Base-by-base conservation (phyloP, 2,113 vertebrate species). In the Clinocottus analis region DNA sequence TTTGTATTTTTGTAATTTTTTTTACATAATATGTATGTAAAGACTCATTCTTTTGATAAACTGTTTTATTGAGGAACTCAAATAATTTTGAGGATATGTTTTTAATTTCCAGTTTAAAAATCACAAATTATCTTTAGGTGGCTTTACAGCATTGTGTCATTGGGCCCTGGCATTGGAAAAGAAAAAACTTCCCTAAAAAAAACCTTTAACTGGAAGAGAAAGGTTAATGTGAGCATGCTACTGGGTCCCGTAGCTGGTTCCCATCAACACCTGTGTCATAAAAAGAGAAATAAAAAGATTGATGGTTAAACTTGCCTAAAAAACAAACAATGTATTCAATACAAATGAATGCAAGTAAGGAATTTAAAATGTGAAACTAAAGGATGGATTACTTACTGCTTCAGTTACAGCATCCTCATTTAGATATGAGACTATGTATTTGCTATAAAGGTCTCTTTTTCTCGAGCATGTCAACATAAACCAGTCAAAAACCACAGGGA, bases 381-480 rank as follows among this genome's bases (percentile, higher is more conserved):
- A n/a, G 10, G 37, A 41, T 45, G 6, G 17, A 3, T 2, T 81
- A 72, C 85, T 90, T 90, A 97, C 97, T 86, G 94, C 69, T 69
- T 96, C 95, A 55, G 45, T 19, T 1, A 79, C 80, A 23, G 41
- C 25, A 7, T 75, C 75, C 51, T 97, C 96, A 51, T 90, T 92
- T 77, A 97, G 95, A 0, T 93, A 93, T 56, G 96, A 94, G 39
- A 94, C 94, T 79, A 97, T 98, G 66, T 96, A 94, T 90, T 95
- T 95, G 39, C 90, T 91, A 77, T 97, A 97, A 81, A 94, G 93
- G 29, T 89, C 83, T 17, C 25, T 94, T 84, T 96, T 97, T 79
- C 92, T 93, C 90, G 91, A 94, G 85, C 90, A 97, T 17, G 96
- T 93, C 72, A 98, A 86, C 75, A 97, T 92, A 29, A 97, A 85